Percentiles rank a stretch among this genome's conserved stretches.
Evolutionary conservation across 1,140 invertebrate genomes (phyloP).

Genomic region (Cylas formicarius): DNA sequence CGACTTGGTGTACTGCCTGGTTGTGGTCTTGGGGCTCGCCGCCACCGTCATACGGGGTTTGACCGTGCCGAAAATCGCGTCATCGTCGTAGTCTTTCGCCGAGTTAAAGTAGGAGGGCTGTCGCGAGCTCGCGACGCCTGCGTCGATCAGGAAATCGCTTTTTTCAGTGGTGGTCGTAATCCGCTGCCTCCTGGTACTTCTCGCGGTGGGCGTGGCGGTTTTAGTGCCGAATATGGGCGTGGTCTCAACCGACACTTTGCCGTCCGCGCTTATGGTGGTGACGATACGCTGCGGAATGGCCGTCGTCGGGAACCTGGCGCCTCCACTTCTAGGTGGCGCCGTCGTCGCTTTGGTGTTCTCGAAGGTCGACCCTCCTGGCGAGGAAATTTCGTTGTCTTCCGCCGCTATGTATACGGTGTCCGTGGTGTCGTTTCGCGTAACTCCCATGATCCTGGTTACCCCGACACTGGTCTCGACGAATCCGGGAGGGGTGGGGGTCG

Average conservation of each 20-base stretch:
- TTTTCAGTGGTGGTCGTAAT: constrained; percentile 5
- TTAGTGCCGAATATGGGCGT: constrained; percentile 12
- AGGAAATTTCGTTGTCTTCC: constrained; percentile 6
- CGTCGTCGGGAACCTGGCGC: not conserved
- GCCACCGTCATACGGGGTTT: constrained; percentile 7
- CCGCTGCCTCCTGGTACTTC: not conserved
- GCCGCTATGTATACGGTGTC: constrained; percentile 3
- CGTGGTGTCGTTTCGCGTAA: constrained; percentile 8
- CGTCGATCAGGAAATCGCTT: constrained; percentile 20
- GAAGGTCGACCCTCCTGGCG: not conserved
- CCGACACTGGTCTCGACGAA: constrained; percentile 5
- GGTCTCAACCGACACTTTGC: constrained; percentile 13
- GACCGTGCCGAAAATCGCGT: constrained; percentile 28
- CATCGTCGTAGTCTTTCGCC: constrained; percentile 20
- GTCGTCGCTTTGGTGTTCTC: constrained; percentile 2
- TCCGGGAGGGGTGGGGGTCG: no score
- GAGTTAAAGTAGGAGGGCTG: constrained; percentile 14
- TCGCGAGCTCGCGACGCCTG: constrained; percentile 6
- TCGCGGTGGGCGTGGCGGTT: constrained; percentile 2
- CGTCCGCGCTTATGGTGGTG: constrained; percentile 9
- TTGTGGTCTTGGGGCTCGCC: constrained; percentile 9
- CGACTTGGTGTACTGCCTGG: constrained; percentile 17
- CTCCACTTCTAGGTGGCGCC: not conserved
- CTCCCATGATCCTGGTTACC: constrained; percentile 4
- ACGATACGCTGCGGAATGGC: constrained; percentile 3